Percentiles rank a stretch among this genome's conserved stretches.
phyloP scores from a whole-genome alignment of 2,888 invertebrate genomes.

The Tanaodytes sp. region DNA sequence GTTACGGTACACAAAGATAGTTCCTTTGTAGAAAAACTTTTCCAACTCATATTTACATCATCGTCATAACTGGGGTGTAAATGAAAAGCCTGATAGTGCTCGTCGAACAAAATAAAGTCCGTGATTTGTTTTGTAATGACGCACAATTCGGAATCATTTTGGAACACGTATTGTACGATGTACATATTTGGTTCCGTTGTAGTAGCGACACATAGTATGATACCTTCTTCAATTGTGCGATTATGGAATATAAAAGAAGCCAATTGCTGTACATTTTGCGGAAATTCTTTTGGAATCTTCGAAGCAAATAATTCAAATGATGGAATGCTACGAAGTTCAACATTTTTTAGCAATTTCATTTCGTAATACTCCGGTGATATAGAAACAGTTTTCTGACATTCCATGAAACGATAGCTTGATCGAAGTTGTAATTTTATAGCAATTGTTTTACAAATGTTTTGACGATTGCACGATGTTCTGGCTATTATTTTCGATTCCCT shows the following conservation, averaged over 20 bases:
- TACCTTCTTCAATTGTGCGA: conserved; percentile 1
- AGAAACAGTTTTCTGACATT: neutral
- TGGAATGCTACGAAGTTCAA: neutral
- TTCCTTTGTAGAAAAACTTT: conserved; percentile 14
- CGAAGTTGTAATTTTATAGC: neutral
- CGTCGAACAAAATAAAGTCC: conserved; percentile 8
- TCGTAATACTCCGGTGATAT: neutral
- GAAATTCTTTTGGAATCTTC: neutral
- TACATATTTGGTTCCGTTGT: conserved; percentile 1
- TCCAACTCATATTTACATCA: conserved; percentile 8
- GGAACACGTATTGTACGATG: neutral
- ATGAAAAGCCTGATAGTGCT: conserved; percentile 26
- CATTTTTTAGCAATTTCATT: neutral
- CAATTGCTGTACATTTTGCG: neutral
- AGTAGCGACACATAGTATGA: neutral
- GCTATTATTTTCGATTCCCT: neutral
- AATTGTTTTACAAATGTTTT: neutral
- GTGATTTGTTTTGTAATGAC: conserved; percentile 8
- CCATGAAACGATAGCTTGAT: conserved; percentile 1
- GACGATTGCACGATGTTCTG: conserved; percentile 1
- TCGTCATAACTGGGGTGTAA: conserved; percentile 13
- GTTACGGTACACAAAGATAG: conserved; percentile 11
- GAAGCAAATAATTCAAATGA: neutral
- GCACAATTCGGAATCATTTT: conserved; percentile 4
- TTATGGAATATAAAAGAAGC: neutral